Evolutionary conservation across 2,113 vertebrate species (phyloP), one percentile per base, ranked within the genome.

Genomic region (Gallinago media): DNA sequence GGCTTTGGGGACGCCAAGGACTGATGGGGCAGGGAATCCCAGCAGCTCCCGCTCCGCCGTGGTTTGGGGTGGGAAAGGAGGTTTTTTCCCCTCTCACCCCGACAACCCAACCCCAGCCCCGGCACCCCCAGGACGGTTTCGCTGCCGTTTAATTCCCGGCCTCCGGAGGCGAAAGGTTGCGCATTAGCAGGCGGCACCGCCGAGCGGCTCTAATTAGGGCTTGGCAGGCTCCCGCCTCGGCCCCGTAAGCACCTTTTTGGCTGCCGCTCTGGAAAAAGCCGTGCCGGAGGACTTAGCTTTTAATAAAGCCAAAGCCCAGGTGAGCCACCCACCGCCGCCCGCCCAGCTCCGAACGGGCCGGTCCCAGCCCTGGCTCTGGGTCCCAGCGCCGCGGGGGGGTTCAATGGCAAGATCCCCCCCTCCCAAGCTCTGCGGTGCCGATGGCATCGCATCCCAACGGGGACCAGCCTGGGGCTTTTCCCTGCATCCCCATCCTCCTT

Each of bases 241-340:
- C 89, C 94, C 85, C 3, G 7, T 96, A 95, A 97, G 95, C 83
- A 85, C 90, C 89, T 95, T 91, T 94, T 94, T 97, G 96, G 96
- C 97, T 52, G 50, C 91, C 1, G 49, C 86, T 52, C 77, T 91
- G 97, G 96, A 97, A 97, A 97, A 96, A 94, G 86, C 95, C 6
- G 1, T 42, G 77, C 90, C 6, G 5, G 62, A 76, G 77, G 88
- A 92, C 83, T 96, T 95, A 96, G 80, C 85, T 40, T 81, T 85
- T 94, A 94, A 96, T 94, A 38, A 54, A 95, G 62, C 67, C 92
- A 34, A 76, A 88, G 82, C 92, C 61, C 84, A 68, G 89, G 93
- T 90, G 93, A 85, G 67, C 78, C 67, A 65, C 79, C 49, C 92
- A 8, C 40, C 1, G 3, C 62, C 36, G 18, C 44, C 31, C 3